Conservation (phyloP, 2,113 vertebrate genomes). For the Mellivora capensis region DNA sequence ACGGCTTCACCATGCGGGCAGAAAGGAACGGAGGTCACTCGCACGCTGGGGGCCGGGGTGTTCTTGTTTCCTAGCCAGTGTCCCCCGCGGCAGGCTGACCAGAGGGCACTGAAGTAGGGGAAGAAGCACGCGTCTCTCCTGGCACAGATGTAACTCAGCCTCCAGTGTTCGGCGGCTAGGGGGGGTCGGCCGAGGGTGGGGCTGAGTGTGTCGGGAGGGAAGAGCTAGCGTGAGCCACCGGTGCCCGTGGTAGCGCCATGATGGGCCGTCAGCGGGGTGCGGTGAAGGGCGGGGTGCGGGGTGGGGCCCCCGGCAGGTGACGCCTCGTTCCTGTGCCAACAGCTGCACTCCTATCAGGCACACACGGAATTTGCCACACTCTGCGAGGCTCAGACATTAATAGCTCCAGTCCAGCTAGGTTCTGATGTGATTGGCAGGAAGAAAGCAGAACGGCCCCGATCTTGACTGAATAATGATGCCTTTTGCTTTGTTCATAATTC, state of each 20-base stretch:
- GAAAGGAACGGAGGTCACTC: accelerated
- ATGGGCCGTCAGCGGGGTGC: background rate
- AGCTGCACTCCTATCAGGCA: background rate
- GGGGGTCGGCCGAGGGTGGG: background rate
- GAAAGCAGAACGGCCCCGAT: background rate
- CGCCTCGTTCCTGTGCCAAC: background rate
- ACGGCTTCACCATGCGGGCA: background rate
- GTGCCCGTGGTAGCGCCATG: accelerated
- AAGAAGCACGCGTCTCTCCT: background rate
- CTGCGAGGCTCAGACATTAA: background rate
- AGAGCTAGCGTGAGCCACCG: accelerated
- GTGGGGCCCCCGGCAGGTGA: background rate
- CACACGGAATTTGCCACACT: accelerated
- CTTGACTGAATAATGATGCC: background rate
- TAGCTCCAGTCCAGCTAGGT: constrained; percentile 40
- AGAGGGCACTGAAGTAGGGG: background rate
- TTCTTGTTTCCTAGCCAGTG: accelerated
- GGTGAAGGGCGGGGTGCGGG: too few species aligned
- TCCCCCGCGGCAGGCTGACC: background rate
- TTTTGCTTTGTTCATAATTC: background rate
- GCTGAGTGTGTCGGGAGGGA: background rate
- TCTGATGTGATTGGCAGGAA: constrained; percentile 45
- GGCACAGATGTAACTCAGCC: accelerated
- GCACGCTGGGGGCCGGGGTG: accelerated
- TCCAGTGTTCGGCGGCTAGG: accelerated